Percentiles rank a stretch among this genome's conserved stretches.
Conservation (phyloP, 2,888 invertebrate genomes). For the Stegana nigrithorax region DNA sequence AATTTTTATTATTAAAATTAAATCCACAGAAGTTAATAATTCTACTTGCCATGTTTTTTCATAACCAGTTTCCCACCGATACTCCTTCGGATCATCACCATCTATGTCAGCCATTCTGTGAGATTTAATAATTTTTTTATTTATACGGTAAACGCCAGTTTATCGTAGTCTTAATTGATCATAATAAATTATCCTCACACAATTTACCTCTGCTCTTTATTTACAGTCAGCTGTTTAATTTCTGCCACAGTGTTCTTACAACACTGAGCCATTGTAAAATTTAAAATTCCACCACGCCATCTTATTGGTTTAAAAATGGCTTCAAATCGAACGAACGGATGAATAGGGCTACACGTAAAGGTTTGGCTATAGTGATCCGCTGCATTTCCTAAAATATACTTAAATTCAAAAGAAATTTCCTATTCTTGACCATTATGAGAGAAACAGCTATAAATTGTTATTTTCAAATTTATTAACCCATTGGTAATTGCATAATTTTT, state of each 20-base stretch:
- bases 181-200: no score
- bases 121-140: not conserved
- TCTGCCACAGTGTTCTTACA: not conserved
- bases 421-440: no score
- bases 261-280: not conserved
- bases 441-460: no score
- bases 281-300: constrained; percentile 34
- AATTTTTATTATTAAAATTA: constrained; percentile 12
- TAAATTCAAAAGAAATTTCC: not conserved
- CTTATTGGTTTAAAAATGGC: constrained; percentile 45
- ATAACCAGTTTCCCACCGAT: constrained; percentile 95
- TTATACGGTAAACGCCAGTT: not conserved
- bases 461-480: no score
- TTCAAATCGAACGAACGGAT: constrained; percentile 49
- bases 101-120: constrained; percentile 70
- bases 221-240: constrained; percentile 11
- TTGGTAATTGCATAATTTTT: no score
- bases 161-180: not conserved
- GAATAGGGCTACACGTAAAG: constrained; percentile 34
- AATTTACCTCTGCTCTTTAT: not conserved
- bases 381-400: not conserved
- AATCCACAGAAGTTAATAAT: not conserved
- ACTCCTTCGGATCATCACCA: constrained; percentile 88
- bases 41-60: constrained; percentile 87
- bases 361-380: not conserved